Base-by-base conservation (phyloP, 2,888 invertebrate species). In the Pemphredon lugubris region DNA sequence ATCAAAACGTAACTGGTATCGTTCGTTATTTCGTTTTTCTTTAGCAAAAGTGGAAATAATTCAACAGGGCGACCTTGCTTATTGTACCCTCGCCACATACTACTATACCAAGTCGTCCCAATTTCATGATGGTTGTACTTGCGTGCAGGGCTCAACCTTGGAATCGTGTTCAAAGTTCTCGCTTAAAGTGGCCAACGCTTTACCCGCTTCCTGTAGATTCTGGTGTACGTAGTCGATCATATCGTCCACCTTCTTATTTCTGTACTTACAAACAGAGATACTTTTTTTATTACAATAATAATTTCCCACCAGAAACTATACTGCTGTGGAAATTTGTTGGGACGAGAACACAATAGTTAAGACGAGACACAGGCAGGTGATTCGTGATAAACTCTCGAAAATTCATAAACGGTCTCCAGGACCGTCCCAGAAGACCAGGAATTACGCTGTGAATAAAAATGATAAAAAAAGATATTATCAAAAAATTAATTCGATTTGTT, bases 91-190 rank as follows among this genome's bases (percentile, higher is more conserved):
- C 57, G 32, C 16, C 51, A 63, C 37, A 58, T 50, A 50, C 53
- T 58, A 40, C 71, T 47, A n/a, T n/a, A n/a, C 44, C 51, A 50
- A 55, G 45, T 64, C 6, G 42, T 70, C 60, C 64, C 58, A 70
- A 58, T 77, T 75, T 69, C 64, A 75, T 48, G 65, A 68, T 26
- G 57, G 53, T 73, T 73, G 53, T 73, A 77, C 44, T 77, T 76
- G 70, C 63, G 58, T 77, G 50, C 67, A 23, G 51, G 70, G 60
- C 53, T 84, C 83, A 86, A 88, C 87, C 85, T 88, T 89, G 81
- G 86, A 79, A 70, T 88, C 88, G 53, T 87, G 85, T 66, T 88
- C 89, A 76, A 86, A 83, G 71, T 87, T 88, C 50, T 86, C 85
- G 45, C 83, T 78, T 58, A 89, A 79, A 53, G 72, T 79, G 23